Conservation (phyloP, 2,113 vertebrate species). For the Dendropsophus ebraccatus region DNA sequence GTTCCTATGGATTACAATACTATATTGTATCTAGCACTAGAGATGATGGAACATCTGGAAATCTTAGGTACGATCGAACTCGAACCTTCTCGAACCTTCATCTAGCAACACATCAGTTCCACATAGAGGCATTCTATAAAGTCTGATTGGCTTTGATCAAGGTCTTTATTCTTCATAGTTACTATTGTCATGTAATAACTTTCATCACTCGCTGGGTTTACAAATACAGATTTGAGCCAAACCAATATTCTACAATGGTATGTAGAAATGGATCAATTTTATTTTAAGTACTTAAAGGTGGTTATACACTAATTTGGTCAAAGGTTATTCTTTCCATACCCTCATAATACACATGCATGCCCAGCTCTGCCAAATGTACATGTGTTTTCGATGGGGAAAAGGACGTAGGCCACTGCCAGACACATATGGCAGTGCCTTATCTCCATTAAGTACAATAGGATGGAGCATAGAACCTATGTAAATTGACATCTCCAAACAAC, state of each 20-base stretch:
- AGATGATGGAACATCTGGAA: no score
- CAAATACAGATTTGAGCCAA: not conserved
- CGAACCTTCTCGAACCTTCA: no score
- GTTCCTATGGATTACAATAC: not conserved
- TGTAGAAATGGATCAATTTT: not conserved
- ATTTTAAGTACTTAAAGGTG: not conserved
- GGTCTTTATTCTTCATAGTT: not conserved
- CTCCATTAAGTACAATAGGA: no score
- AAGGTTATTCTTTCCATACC: no score
- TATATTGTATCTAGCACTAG: not conserved
- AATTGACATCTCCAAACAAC: not conserved
- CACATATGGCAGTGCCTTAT: no score
- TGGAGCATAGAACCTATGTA: not conserved
- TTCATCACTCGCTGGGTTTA: not conserved
- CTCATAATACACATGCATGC: no score
- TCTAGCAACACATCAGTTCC: not conserved
- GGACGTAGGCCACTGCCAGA: no score
- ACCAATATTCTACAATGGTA: not conserved
- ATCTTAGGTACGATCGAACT: no score
- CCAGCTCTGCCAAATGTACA: no score
- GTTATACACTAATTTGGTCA: no score
- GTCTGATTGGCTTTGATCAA: not conserved
- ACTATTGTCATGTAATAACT: not conserved
- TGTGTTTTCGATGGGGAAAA: no score
- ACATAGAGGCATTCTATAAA: not conserved